Evolutionary conservation across 2,888 invertebrate species (phyloP), one percentile per base, ranked within the genome.

Genomic region (Sinopyrophorus schimmeli): DNA sequence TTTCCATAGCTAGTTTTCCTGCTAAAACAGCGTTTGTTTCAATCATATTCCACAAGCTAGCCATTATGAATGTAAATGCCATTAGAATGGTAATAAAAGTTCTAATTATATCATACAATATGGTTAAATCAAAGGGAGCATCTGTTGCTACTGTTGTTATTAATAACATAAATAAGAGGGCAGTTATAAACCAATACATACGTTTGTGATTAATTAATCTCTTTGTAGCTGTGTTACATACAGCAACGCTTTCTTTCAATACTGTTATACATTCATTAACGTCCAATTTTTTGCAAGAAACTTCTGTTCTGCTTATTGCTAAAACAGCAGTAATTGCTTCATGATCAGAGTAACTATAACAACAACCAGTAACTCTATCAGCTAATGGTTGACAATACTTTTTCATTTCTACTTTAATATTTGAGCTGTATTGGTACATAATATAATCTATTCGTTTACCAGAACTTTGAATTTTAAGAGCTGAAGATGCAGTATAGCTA

Each of bases 401-500:
- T 3, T 73, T 61, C 28, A 81, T 72, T 15, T 74, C 70, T 5
- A 79, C 68, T 48, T 64, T 59, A 16, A 69, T 53, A 20, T 63
- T 66, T 51, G 63, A 54, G 46, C 70, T 68, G 23, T 76, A 70
- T 54, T 76, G 77, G 68, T 84, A 91, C 61, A 96, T 76, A 58
- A 98, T 87, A 70, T 96, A 93, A 76, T 98, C 98, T 59, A 98
- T 93, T 52, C 96, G 82, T 70, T 91, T 89, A 10, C 96, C 96
- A 26, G 82, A 75, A 0, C 88, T 86, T 39, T 75, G 74, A 6
- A 71, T 69, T 44, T 77, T 75, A 1, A 79, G 74, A 38, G 76
- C 62, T 31, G 73, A 76, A 1, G 74, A 69, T 40, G 80, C 73
- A 0, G 91, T 85, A 68, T 94, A 98, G 58, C 88, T 89, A 71